Base-by-base conservation (phyloP, 2,888 invertebrate species). In the Maniola hyperantus region DNA sequence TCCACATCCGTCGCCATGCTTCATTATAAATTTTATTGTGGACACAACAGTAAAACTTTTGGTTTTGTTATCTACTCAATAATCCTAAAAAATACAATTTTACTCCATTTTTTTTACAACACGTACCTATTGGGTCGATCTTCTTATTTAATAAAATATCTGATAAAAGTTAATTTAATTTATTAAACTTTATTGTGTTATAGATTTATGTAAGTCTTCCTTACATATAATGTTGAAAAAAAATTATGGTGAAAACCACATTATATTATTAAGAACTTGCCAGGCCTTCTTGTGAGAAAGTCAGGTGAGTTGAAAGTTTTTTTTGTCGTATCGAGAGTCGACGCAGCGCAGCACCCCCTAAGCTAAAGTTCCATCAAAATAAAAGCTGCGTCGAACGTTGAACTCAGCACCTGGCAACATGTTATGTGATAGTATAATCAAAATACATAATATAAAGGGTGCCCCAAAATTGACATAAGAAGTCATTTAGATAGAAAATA, bases 341-440 rank as follows among this genome's bases (percentile, higher is more conserved):
- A 69, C 71, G 72, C 73, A 75, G 79, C 78, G 74, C 69, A 74
- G 72, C 74, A 82, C 80, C 82, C 84, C 81, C 77, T 69, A 75
- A 74, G 75, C 79, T 75, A 76, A 79, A 79, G 79, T 81, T 79
- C 78, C 77, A 74, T 83, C 79, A 80, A 84, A 88, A 87, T 81
- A 84, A 87, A 87, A 87, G 79, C 79, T 78, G 74, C 78, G 71
- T 75, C 80, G 88, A 83, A 75, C 87, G 81, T 82, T 89, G 89
- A 91, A 89, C 89, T 75, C 77, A 64, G 79, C 90, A 90, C 88
- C 90, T 90, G 91, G 91, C 83, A 72, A 79, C 79, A 82, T 81
- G 82, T 83, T 81, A 76, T 82, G 67, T 75, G 72, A 79, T 77
- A 70, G 67, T 65, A 79, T 77, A 70, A 67, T 63, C 62, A 60